Conservation (phyloP, 92 coral and sea anemone species). For the Blastomussa wellsi region DNA sequence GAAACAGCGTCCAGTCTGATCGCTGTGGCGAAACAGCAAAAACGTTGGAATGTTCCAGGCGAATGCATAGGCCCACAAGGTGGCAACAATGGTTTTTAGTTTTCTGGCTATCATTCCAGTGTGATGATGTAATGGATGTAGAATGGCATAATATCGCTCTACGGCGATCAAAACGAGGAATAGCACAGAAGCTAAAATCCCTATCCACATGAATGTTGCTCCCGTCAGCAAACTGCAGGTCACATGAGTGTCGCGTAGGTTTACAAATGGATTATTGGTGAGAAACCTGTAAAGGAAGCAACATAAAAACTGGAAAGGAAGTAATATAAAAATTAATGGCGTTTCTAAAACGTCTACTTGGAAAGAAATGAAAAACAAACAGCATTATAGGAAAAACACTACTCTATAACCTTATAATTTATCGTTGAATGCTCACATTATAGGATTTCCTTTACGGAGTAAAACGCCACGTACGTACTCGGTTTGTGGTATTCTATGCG, state of each 20-base stretch:
- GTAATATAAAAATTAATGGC: neutral
- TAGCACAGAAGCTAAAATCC: constrained; percentile 37
- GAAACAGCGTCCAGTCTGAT: constrained; percentile 12
- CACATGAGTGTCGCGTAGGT: constrained; percentile 8
- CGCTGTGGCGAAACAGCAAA: constrained; percentile 11
- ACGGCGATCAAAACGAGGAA: constrained; percentile 34
- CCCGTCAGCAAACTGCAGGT: constrained; percentile 28
- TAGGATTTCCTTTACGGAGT: too few relatives aligned
- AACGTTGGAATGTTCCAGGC: constrained; percentile 22
- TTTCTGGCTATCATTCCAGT: constrained; percentile 24
- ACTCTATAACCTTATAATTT: neutral
- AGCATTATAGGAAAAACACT: neutral
- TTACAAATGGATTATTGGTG: neutral
- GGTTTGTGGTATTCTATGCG: too few relatives aligned
- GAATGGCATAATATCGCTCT: constrained; percentile 26
- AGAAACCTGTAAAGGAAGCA: constrained; percentile 4
- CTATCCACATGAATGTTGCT: constrained; percentile 20
- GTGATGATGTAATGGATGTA: constrained; percentile 33
- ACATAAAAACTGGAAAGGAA: neutral
- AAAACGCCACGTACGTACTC: too few relatives aligned
- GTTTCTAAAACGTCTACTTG: neutral
- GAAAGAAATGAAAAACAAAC: neutral
- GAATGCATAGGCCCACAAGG: constrained; percentile 18
- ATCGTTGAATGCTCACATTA: too few relatives aligned
- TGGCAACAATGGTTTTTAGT: constrained; percentile 1